Conservation (phyloP, 1,140 invertebrate species). For the Cotesia vestalis region DNA sequence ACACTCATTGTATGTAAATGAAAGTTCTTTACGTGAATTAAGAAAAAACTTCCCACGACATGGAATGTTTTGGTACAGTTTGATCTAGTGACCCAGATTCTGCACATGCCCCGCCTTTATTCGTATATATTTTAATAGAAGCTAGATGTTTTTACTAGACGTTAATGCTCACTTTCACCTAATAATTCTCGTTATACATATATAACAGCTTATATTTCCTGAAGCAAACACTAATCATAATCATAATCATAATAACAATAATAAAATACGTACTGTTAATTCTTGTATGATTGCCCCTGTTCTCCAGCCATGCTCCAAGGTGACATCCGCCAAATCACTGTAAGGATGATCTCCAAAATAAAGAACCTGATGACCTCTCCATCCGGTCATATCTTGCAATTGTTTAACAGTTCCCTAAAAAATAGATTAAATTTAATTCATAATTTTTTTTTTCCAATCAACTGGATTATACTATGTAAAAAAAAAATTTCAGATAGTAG, state of each 20-base stretch:
- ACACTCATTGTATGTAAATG: too few relatives aligned
- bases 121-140: conserved; percentile 20
- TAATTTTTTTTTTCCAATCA: too few relatives aligned
- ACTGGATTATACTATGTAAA: too few relatives aligned
- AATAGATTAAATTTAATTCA: not conserved
- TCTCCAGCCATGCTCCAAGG: conserved; percentile 94
- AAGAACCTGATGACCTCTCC: conserved; percentile 89
- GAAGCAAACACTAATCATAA: not conserved
- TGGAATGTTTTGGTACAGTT: conserved; percentile 6
- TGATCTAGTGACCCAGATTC: conserved; percentile 34
- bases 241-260: conserved; percentile 6
- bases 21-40: not conserved
- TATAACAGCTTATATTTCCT: not conserved
- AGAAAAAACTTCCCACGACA: conserved; percentile 21
- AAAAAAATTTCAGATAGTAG: conserved; percentile 11
- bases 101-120: conserved; percentile 22
- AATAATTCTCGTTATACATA: too few relatives aligned
- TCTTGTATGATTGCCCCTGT: conserved; percentile 98
- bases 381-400: conserved; percentile 90
- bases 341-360: conserved; percentile 99
- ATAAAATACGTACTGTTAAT: conserved; percentile 71
- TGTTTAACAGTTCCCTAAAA: conserved; percentile 89
- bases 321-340: conserved; percentile 95
- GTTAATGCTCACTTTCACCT: conserved; percentile 28
- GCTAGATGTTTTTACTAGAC: conserved; percentile 17